These are phyloP conservation scores for Cancer borealis DNA, from an alignment of 2,888 invertebrate species.

Conservation along the genomic window DNA sequence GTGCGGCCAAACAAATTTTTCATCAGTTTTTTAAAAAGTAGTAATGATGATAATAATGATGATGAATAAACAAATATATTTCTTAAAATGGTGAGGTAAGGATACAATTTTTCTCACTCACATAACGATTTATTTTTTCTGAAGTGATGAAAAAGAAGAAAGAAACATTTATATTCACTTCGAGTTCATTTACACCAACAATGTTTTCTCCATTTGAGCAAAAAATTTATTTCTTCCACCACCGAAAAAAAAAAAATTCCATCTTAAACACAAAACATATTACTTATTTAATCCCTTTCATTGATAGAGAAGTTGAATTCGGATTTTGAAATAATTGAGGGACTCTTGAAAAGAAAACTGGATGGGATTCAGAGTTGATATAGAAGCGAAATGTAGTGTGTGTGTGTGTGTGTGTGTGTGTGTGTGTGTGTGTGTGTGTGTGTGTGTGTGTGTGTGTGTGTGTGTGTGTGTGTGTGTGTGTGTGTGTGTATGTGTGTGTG, in stretches of 20 bases:
- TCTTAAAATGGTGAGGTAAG: neutral
- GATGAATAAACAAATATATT: neutral
- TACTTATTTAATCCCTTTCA: neutral
- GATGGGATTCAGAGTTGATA: neutral
- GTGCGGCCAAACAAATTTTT: too few relatives aligned
- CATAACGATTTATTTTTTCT: neutral
- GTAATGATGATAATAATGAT: neutral
- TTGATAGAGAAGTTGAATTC: neutral
- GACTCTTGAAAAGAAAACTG: neutral
- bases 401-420: conserved; percentile 34
- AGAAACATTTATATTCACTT: neutral
- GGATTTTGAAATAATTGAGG: neutral
- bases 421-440: conserved; percentile 34
- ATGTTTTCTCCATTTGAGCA: neutral
- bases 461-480: conserved; percentile 18
- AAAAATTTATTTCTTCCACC: neutral
- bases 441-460: neutral
- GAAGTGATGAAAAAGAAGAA: neutral
- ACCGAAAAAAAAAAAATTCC: neutral
- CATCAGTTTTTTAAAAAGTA: neutral
- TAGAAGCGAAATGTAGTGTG: neutral
- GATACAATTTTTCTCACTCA: neutral
- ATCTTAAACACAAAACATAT: neutral
- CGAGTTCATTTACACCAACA: neutral
- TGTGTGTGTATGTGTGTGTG: conserved; percentile 23